A percentile compares a stretch with the other conserved stretches of the same genome.
Evolutionary conservation across 2,797 vertebrate genomes (phyloP).

Genomic region (Pterois miles): DNA sequence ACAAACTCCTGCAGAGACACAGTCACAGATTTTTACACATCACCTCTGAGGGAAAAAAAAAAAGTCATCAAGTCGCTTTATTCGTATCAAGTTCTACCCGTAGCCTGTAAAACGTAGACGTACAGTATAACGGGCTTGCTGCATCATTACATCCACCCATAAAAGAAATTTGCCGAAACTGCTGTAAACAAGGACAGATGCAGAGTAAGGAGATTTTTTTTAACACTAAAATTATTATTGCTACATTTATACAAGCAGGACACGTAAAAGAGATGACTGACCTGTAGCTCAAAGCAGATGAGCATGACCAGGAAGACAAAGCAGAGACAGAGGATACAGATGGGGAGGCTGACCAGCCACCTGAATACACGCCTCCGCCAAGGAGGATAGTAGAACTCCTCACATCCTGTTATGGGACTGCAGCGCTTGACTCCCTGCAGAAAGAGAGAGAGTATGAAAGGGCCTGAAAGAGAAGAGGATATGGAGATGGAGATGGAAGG

Average conservation of each 20-base stretch:
- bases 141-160: neutral
- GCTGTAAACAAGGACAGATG: neutral
- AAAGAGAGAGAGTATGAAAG: neutral
- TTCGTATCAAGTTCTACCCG: neutral
- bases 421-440: constrained; percentile 91
- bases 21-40: neutral
- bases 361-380: constrained; percentile 95
- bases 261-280: constrained; percentile 61
- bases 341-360: constrained; percentile 93
- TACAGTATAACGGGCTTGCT: neutral
- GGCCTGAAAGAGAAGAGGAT: neutral
- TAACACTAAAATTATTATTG: neutral
- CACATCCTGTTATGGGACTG: constrained; percentile 92
- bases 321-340: constrained; percentile 92
- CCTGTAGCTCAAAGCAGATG: constrained; percentile 97
- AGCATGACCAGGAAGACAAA: constrained; percentile 96
- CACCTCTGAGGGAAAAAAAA: neutral
- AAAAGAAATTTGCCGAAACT: neutral
- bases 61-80: neutral
- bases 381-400: constrained; percentile 95
- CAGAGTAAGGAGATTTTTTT: neutral
- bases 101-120: neutral
- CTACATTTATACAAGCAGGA: neutral
- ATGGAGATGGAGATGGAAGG: neutral
- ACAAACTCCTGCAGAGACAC: constrained; percentile 90